A percentile compares a stretch with the other conserved stretches of the same genome.
Conservation (phyloP, 2,888 invertebrate species). For the Mesochorus sp. region DNA sequence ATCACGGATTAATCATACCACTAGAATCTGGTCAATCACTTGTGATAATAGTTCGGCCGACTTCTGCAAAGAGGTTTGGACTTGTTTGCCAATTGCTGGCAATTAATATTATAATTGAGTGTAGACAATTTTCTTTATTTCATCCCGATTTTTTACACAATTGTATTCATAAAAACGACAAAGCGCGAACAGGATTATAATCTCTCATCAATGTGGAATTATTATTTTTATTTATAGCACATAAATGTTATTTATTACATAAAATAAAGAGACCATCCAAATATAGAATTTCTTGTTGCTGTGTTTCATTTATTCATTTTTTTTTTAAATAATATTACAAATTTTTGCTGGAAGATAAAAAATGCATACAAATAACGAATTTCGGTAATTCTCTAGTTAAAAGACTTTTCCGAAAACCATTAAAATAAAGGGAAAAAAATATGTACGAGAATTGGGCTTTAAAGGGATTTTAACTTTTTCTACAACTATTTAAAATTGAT, state of each 20-base stretch:
- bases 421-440: too few relatives aligned
- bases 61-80: constrained; percentile 26
- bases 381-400: neutral
- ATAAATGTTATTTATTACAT: constrained; percentile 21
- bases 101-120: neutral
- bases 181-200: neutral
- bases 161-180: neutral
- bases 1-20: neutral
- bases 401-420: neutral
- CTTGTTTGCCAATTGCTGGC: too few relatives aligned
- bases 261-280: constrained; percentile 28
- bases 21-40: constrained; percentile 52
- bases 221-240: constrained; percentile 26
- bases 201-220: constrained; percentile 18
- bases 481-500: too few relatives aligned
- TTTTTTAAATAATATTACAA: neutral
- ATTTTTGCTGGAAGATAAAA: too few relatives aligned
- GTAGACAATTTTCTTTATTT: neutral
- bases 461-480: too few relatives aligned
- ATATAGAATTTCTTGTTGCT: neutral
- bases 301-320: neutral
- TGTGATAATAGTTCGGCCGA: neutral
- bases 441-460: too few relatives aligned
- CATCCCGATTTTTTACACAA: neutral
- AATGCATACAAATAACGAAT: too few relatives aligned